Evolutionary conservation across 2,888 invertebrate genomes (phyloP), one percentile per base, ranked within the genome.

Genomic region (Branchipolynoe longqiensis): DNA sequence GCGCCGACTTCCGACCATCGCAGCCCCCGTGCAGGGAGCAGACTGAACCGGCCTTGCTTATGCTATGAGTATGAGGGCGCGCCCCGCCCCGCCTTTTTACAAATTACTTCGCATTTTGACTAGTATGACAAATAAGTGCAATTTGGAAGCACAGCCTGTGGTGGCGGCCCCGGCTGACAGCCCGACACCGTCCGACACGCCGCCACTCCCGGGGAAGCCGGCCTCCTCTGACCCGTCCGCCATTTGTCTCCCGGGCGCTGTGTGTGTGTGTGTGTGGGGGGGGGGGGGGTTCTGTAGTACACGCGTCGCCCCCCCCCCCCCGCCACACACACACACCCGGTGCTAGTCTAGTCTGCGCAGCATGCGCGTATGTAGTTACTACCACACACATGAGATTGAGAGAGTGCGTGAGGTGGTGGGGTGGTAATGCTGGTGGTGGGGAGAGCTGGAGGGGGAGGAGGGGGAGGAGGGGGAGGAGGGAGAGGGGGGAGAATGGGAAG

Each of bases 181-280:
- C 25, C 40, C 73, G 84, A 84, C 84, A 84, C 48, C 41, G n/a
- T n/a, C 48, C 73, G 48, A 73, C 84, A 48, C 36, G 83, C 62
- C 38, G 69, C 69, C 36, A 36, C 69, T 69, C 69, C 69, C 69
- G 18, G 69, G 83, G 62, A 64, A 25, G 40, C 64, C 28, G 18
- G 62, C n/a, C 28, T 48, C 25, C 58, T 28, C 33, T 83, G 83
- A 83, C 83, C 83, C 40, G 25, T 8, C 83, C 31, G 62, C 54
- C 84, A 84, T 84, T 84, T 84, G 84, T 84, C 84, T 84, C 73
- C 36, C n/a, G n/a, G n/a, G n/a, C n/a, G n/a, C n/a, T n/a, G n/a
- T n/a, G n/a, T n/a, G n/a, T n/a, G n/a, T n/a, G n/a, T n/a, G n/a
- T n/a, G n/a, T n/a, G n/a, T 36, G 69, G 18, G 38, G 48, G 36